Evolutionary conservation across 2,113 vertebrate species (phyloP), one percentile per base, ranked within the genome.

Genomic region (Peromyscus polionotus): DNA sequence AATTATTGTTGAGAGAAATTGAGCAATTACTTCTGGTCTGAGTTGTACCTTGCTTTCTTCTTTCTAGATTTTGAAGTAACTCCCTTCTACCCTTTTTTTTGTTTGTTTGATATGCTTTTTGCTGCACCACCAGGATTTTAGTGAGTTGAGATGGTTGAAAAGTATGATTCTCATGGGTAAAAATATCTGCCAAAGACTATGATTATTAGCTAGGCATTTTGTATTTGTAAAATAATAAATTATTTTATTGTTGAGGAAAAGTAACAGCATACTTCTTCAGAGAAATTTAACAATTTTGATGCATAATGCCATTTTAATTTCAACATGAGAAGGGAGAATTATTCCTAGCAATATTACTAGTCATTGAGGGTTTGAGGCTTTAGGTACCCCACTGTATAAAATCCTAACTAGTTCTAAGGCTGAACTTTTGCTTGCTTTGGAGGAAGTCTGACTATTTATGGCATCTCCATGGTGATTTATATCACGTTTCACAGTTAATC

Each of bases 401-500:
- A 79, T 24, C 20, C 51, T 94, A 31, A n/a, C 28, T 10, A 94
- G 12, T 76, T 97, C 17, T 1, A 92, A 39, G 39, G 95, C 11
- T 39, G 54, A 92, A 45, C 0, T 80, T 81, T 70, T 22, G 65
- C 13, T 92, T 89, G 68, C 26, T 63, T 94, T 63, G 0, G 5
- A 33, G 80, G 5, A 91, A 89, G 1, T 85, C 7, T 95, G 77
- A 31, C 12, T 65, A 24, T 97, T 84, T 19, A 95, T 67, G 70
- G 2, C 8, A 6, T 94, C 83, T 76, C 94, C 79, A 76, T 72
- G 33, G 88, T 96, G 76, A 96, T 88, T 97, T 83, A 79, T 63
- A 93, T 67, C 73, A 90, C 31, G 94, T 92, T 95, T 98, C 36
- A 93, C 61, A 80, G 39, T 94, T 98, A 96, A 95, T 76, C 13